Percentiles rank a stretch among this genome's conserved stretches.
Conservation (phyloP, 2,113 vertebrate species). For the Piprites chloris region DNA sequence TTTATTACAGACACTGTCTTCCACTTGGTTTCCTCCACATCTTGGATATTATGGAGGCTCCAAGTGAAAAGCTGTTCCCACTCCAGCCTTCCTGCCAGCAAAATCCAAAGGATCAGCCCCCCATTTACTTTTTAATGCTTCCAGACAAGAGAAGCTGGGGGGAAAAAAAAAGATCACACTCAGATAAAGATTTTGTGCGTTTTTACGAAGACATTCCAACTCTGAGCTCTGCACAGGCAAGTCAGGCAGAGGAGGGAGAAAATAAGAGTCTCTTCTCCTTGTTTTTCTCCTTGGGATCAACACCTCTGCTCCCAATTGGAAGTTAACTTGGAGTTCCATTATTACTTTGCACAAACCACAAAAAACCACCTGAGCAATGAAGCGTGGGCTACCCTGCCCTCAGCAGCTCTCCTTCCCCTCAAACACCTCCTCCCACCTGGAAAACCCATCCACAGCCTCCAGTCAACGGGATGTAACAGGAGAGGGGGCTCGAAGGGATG, state of each 20-base stretch:
- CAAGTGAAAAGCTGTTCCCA: neutral
- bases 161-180: neutral
- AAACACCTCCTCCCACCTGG: neutral
- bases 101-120: neutral
- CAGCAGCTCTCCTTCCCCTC: neutral
- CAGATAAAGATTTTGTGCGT: neutral
- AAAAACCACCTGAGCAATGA: neutral
- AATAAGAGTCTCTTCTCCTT: neutral
- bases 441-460: neutral
- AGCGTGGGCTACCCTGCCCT: neutral
- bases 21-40: neutral
- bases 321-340: neutral
- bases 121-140: neutral
- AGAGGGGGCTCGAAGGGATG: neutral
- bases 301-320: neutral
- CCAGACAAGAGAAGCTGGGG: neutral
- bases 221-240: neutral
- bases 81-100: neutral
- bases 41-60: neutral
- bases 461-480: neutral
- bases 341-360: neutral
- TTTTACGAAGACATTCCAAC: neutral
- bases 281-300: neutral
- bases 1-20: neutral
- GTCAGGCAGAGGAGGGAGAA: neutral